Evolutionary conservation across 2,888 invertebrate species (phyloP), one percentile per base, ranked within the genome.

Genomic region (Lithophane leautieri): DNA sequence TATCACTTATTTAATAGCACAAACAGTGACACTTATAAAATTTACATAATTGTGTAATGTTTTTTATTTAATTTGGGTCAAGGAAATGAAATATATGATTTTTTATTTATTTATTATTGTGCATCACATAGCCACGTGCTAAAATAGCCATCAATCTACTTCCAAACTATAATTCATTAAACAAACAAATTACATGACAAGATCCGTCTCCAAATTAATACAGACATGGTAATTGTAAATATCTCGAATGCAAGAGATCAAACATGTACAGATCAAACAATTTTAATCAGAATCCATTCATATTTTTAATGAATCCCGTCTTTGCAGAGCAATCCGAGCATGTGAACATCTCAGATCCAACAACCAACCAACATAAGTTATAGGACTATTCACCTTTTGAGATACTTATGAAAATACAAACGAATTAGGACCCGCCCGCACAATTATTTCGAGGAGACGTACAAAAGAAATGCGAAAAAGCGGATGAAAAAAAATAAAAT

Each of bases 381-480:
- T 68, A 80, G 71, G 79, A 77, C 88, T 88, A 84, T 86, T 82
- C 86, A 92, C 91, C 92, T 90, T 90, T 88, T 89, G 90, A 89
- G 89, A 90, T 90, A 88, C 89, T 88, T 89, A 90, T 89, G 88
- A 92, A 93, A 90, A 90, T 86, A 90, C 90, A 90, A 93, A 92
- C 91, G 92, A 94, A 94, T 94, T 93, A 93, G 90, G 82, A 83
- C 9, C 86, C 89, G 81, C 92, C 93, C 93, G 90, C 93, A 93
- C 94, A 95, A 95, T 95, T 94, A 95, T 94, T 92, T 93, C 92
- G 84, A 83, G 78, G 71, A 79, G 89, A 90, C 88, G 88, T 85
- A 87, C 89, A 89, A 90, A 88, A 93, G 92, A 93, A 94, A 93
- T 92, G 89, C 81, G 90, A 90, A 93, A 86, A 88, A 69, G 78